phyloP scores from a whole-genome alignment of 2,888 invertebrate genomes.

The Helleia helle region DNA sequence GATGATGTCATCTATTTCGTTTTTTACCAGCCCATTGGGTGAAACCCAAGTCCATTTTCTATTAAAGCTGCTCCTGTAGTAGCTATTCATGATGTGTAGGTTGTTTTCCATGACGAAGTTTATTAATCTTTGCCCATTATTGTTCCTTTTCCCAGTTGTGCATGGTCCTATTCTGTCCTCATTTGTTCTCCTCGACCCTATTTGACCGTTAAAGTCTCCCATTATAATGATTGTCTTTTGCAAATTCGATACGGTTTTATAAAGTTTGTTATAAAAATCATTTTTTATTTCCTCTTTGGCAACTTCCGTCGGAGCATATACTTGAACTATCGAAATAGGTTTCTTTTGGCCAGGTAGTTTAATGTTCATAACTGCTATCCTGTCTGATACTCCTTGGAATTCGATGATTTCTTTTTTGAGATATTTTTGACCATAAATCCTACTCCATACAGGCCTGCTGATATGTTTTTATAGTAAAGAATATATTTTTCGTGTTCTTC shows the following conservation, averaged over 20 bases:
- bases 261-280: conserved; percentile 11
- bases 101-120: conserved; percentile 15
- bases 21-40: conserved; percentile 18
- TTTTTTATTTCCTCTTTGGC: conserved; percentile 11
- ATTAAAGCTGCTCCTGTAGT: conserved; percentile 15
- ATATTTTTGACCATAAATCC: conserved; percentile 20
- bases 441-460: conserved; percentile 15
- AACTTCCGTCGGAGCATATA: conserved; percentile 16
- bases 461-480: conserved; percentile 17
- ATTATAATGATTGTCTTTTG: conserved; percentile 16
- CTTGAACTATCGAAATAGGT: conserved; percentile 13
- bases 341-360: conserved; percentile 8
- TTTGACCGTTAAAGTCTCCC: conserved; percentile 19
- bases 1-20: conserved; percentile 21
- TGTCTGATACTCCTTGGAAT: conserved; percentile 18
- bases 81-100: conserved; percentile 16
- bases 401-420: conserved; percentile 14
- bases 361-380: conserved; percentile 19
- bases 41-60: conserved; percentile 22
- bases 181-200: conserved; percentile 14
- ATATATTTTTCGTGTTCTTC: conserved; percentile 19
- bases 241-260: neutral
- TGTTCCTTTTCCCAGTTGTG: conserved; percentile 17
- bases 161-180: conserved; percentile 17
- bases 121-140: conserved; percentile 22